These are phyloP conservation scores for Cephalopterus ornatus DNA, from an alignment of 2,113 vertebrate species.

Conservation along the genomic window DNA sequence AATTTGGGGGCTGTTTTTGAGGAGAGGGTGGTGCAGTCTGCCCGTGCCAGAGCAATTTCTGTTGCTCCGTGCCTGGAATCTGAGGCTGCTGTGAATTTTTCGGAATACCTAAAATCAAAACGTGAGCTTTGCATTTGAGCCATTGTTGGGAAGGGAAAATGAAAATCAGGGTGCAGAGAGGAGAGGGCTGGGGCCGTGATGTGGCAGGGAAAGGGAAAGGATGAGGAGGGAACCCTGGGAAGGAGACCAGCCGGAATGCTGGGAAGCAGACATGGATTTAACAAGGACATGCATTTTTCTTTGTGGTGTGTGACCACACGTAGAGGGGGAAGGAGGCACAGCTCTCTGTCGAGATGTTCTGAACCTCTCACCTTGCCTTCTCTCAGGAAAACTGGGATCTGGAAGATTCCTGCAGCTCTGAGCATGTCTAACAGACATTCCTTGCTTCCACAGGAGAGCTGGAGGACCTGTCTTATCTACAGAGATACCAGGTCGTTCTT, in stretches of 20 bases:
- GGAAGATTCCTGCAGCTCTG: not conserved
- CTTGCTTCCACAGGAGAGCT: not conserved
- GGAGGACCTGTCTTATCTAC: not conserved
- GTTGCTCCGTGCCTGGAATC: not conserved
- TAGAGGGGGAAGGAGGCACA: not conserved
- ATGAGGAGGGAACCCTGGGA: not conserved
- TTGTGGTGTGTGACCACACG: not conserved
- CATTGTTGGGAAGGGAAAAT: not conserved
- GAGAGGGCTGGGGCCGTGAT: not conserved
- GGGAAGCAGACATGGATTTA: not conserved
- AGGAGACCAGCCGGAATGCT: not conserved
- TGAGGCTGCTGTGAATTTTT: not conserved
- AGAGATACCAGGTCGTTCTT: not conserved
- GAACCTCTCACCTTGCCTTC: not conserved
- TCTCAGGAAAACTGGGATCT: not conserved
- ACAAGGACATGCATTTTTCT: fast-evolving
- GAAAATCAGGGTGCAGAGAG: not conserved
- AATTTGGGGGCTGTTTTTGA: not conserved
- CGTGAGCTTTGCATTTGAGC: not conserved
- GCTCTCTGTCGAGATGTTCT: not conserved
- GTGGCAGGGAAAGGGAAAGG: not conserved
- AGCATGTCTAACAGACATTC: not conserved
- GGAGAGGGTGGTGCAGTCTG: not conserved
- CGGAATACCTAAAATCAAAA: not conserved
- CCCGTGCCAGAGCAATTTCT: not conserved